A percentile compares a stretch with the other conserved stretches of the same genome.
These are phyloP conservation scores for Helicoverpa zea DNA, from an alignment of 1,140 invertebrate species.

Conservation along the genomic window DNA sequence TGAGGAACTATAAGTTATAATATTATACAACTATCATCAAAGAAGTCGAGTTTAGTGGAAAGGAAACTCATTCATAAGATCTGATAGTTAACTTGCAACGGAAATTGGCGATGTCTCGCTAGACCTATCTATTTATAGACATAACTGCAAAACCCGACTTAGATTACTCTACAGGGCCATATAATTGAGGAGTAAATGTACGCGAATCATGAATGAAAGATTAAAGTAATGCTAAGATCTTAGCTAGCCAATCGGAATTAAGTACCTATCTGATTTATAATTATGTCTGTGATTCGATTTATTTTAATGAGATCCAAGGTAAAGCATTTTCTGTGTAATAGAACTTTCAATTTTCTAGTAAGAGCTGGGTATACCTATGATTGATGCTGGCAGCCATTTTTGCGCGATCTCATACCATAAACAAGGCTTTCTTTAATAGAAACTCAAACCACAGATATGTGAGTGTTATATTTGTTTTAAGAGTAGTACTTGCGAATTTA, in stretches of 20 bases:
- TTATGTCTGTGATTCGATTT: conserved; percentile 1
- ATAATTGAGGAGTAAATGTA: conserved; percentile 4
- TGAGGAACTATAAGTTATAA: conserved; percentile 38
- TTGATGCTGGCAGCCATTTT: background rate
- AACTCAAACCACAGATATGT: background rate
- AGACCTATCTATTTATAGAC: conserved; percentile 4
- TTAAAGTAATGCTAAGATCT: background rate
- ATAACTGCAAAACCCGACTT: conserved; percentile 28
- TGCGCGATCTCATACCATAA: background rate
- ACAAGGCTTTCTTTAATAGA: background rate
- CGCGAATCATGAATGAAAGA: conserved; percentile 16
- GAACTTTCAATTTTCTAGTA: conserved; percentile 26
- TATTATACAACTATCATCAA: conserved; percentile 50
- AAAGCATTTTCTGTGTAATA: conserved; percentile 3
- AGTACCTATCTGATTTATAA: background rate
- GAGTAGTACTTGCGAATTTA: no score
- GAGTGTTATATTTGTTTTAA: background rate
- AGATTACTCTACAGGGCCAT: background rate
- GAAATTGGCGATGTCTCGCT: conserved; percentile 21
- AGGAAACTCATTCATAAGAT: conserved; percentile 39
- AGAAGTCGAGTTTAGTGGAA: conserved; percentile 44
- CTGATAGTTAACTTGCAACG: conserved; percentile 24
- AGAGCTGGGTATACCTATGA: conserved; percentile 3
- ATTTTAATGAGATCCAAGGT: background rate
- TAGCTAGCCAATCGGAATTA: conserved; percentile 9